A percentile compares a stretch with the other conserved stretches of the same genome.
Conservation (phyloP, 2,113 vertebrate species). For the Erpornis zantholeuca region DNA sequence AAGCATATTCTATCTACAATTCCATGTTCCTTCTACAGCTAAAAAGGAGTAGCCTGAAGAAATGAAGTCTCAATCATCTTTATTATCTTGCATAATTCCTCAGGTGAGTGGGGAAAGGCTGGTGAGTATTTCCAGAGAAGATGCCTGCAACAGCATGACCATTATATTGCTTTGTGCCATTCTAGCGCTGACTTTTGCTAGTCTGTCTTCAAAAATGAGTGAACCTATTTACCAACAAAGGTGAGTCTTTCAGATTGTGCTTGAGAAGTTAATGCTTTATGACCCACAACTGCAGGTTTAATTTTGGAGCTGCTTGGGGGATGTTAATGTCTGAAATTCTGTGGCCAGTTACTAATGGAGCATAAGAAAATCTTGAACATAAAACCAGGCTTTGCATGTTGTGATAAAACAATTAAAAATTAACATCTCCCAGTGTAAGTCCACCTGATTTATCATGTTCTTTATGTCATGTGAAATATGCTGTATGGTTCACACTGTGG, state of each 20-base stretch:
- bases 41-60: background rate
- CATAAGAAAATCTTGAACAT: background rate
- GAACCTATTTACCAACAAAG: background rate
- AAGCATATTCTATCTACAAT: background rate
- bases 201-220: background rate
- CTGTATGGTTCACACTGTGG: background rate
- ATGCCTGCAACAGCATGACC: background rate
- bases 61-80: background rate
- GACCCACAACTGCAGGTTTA: background rate
- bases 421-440: background rate
- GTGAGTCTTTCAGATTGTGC: background rate
- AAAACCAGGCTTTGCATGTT: background rate
- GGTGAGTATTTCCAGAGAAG: background rate
- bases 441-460: background rate
- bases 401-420: background rate
- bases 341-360: background rate
- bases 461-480: background rate
- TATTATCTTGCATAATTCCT: background rate
- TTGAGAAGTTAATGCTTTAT: background rate
- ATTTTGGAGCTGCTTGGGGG: background rate
- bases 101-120: background rate
- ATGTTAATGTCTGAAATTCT: background rate
- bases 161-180: background rate
- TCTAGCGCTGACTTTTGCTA: background rate
- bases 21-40: background rate